phyloP scores from a whole-genome alignment of 2,113 vertebrate genomes.

The Hyperoodon ampullatus region DNA sequence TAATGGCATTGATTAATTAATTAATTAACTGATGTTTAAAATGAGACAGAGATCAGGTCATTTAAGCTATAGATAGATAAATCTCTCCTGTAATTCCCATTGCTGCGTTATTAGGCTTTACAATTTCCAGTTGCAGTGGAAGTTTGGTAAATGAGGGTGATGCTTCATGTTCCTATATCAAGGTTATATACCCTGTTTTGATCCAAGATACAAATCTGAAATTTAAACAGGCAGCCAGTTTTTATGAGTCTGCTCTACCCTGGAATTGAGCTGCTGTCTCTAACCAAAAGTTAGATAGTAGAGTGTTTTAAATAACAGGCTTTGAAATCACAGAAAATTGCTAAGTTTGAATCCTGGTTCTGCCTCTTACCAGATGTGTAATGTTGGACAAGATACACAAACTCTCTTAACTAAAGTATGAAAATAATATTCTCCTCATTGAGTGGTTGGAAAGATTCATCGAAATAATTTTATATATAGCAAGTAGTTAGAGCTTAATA shows the following conservation, averaged over 20 bases:
- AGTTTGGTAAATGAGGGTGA: neutral
- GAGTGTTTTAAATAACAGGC: neutral
- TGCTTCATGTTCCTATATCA: neutral
- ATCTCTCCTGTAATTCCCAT: neutral
- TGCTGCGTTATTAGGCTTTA: neutral
- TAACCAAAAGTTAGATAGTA: neutral
- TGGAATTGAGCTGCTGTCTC: neutral
- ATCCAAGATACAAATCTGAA: slow-evolving; percentile 9
- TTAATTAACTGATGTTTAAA: neutral
- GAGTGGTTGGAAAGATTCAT: neutral
- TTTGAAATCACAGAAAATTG: neutral
- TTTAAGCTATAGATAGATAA: neutral
- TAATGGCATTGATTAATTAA: neutral
- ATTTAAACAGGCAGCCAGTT: neutral
- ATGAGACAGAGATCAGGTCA: neutral
- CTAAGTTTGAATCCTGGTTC: neutral
- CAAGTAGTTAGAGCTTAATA: neutral
- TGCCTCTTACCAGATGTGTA: neutral
- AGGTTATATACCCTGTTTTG: neutral
- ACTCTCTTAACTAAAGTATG: neutral
- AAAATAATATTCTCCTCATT: neutral
- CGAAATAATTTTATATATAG: neutral
- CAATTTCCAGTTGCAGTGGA: neutral
- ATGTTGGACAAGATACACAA: neutral
- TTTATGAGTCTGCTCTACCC: neutral